These are phyloP conservation scores for Paragorgia papillata DNA, from an alignment of 92 coral and sea anemone species.

Conservation along the genomic window DNA sequence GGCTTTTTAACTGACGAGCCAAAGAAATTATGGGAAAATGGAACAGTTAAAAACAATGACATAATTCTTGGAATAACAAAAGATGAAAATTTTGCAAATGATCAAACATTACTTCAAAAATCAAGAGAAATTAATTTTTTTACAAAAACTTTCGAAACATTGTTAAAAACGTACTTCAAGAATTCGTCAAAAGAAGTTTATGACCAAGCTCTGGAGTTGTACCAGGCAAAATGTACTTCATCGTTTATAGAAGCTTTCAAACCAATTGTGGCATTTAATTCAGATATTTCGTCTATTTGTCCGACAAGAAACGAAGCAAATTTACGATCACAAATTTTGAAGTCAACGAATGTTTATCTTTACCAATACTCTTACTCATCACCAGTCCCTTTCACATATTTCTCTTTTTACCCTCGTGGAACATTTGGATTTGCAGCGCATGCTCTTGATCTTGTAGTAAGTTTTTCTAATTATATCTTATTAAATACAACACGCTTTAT, in stretches of 20 bases:
- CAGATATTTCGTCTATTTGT: not conserved
- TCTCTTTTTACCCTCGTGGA: conserved; percentile 23
- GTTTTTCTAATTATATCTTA: no score
- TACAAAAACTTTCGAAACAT: not conserved
- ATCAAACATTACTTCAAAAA: not conserved
- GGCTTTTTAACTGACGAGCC: conserved; percentile 24
- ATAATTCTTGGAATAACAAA: conserved; percentile 28
- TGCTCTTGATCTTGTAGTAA: not conserved
- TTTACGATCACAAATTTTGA: not conserved
- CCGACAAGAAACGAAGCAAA: conserved; percentile 12
- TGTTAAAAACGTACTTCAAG: not conserved
- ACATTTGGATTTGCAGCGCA: conserved; percentile 29
- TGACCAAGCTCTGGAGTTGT: conserved; percentile 9
- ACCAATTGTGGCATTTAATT: conserved; percentile 1
- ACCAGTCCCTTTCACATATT: not conserved
- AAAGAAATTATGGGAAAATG: not conserved
- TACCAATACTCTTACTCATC: conserved; percentile 21
- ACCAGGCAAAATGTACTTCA: conserved; percentile 13
- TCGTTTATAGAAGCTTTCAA: conserved; percentile 25
- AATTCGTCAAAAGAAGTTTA: conserved; percentile 8
- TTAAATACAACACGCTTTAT: no score
- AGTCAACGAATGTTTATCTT: conserved; percentile 4
- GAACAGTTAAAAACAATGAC: not conserved
- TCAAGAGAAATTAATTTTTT: conserved; percentile 7
- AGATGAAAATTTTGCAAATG: conserved; percentile 13